Evolutionary conservation across 1,140 invertebrate species (phyloP).

Genomic region (Drosophila kohkoa): DNA sequence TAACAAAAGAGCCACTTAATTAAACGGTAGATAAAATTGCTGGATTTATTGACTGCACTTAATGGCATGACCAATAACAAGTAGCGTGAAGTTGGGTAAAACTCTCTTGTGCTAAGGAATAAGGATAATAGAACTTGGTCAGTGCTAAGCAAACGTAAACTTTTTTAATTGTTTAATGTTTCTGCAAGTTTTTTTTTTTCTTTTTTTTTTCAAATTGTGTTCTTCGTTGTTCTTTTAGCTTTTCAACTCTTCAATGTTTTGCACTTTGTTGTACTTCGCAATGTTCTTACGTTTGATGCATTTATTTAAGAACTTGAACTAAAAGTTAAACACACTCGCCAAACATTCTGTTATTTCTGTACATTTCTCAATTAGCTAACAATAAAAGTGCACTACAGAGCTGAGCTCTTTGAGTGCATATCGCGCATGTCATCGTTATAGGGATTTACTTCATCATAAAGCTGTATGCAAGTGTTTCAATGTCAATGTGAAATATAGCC

Average conservation of each 20-base stretch:
- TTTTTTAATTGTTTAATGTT: constrained; percentile 80
- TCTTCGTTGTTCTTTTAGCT: constrained; percentile 50
- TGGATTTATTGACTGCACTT: constrained; percentile 31
- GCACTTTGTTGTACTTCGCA: constrained; percentile 15
- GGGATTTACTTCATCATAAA: too few relatives aligned
- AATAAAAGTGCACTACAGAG: not conserved
- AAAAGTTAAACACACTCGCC: constrained; percentile 1
- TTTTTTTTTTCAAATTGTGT: constrained; percentile 50
- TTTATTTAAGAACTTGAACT: constrained; percentile 1
- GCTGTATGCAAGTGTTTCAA: constrained; percentile 65
- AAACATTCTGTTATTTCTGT: not conserved
- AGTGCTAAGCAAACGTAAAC: constrained; percentile 47
- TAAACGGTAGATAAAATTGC: constrained; percentile 23
- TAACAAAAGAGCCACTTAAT: constrained; percentile 12
- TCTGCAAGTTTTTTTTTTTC: constrained; percentile 21
- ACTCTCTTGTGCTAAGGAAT: not conserved
- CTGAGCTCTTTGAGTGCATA: too few relatives aligned
- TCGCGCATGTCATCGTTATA: too few relatives aligned
- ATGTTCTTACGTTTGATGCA: constrained; percentile 1
- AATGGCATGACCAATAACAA: constrained; percentile 1
- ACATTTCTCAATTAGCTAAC: not conserved
- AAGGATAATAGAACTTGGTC: constrained; percentile 24
- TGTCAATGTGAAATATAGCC: constrained; percentile 55
- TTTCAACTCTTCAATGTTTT: constrained; percentile 36
- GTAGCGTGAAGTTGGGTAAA: constrained; percentile 9